phyloP scores from a whole-genome alignment of 1,140 invertebrate genomes.

The Cotesia chilonis region DNA sequence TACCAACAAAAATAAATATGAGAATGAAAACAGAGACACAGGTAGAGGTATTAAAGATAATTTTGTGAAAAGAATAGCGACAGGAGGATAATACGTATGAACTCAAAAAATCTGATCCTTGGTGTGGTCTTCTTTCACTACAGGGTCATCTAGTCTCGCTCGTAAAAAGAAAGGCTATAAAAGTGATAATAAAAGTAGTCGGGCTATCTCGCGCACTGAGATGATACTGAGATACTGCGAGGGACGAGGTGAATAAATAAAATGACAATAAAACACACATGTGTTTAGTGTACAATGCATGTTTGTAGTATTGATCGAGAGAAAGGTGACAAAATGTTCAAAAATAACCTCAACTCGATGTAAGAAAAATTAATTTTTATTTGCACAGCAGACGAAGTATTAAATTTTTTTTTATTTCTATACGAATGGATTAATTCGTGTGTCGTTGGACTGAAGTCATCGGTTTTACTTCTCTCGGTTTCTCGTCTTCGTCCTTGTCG shows the following conservation, averaged over 20 bases:
- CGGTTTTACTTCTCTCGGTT: conserved; percentile 24
- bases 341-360: not conserved
- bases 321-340: conserved; percentile 14
- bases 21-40: too few relatives aligned
- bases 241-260: not conserved
- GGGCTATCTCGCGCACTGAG: too few relatives aligned
- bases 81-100: not conserved
- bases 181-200: conserved; percentile 13
- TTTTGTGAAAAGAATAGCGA: not conserved
- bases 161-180: conserved; percentile 11
- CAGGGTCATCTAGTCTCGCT: conserved; percentile 7
- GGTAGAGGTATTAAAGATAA: not conserved
- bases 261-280: not conserved
- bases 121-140: not conserved
- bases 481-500: conserved; percentile 56
- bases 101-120: conserved; percentile 7
- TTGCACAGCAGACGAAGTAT: not conserved
- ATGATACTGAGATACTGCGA: not conserved
- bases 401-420: not conserved
- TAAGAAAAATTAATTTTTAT: not conserved
- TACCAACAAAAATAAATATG: not conserved
- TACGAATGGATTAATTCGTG: not conserved
- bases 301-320: not conserved
- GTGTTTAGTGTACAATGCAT: too few relatives aligned
- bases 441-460: conserved; percentile 29